Evolutionary conservation across 2,113 vertebrate genomes (phyloP).

Genomic region (Corythoichthys haematopterus): DNA sequence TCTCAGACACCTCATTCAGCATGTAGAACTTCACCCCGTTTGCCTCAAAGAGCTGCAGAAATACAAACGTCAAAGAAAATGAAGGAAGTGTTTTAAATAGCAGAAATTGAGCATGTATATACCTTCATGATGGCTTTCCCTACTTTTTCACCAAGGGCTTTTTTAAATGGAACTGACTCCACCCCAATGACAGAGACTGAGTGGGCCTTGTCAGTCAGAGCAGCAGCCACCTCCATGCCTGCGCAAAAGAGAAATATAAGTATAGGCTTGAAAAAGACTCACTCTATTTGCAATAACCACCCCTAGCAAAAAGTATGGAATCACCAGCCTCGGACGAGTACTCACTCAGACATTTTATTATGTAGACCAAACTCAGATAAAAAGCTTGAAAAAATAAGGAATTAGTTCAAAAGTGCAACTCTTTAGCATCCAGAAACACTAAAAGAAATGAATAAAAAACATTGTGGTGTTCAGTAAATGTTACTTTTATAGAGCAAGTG

Average conservation of each 20-base stretch:
- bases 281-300: too few species aligned
- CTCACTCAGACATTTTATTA: too few species aligned
- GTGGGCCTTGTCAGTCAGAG: slow-evolving; percentile 90
- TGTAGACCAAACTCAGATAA: too few species aligned
- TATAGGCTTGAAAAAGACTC: not conserved
- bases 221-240: slow-evolving; percentile 98
- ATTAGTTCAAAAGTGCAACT: too few species aligned
- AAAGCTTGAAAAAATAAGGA: too few species aligned
- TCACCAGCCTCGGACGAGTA: too few species aligned
- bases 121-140: slow-evolving; percentile 95
- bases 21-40: slow-evolving; percentile 98
- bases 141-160: slow-evolving; percentile 88
- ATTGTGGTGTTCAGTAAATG: too few species aligned
- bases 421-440: too few species aligned
- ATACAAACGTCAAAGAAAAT: slow-evolving; percentile 9
- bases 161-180: slow-evolving; percentile 87
- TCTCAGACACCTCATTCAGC: slow-evolving; percentile 93
- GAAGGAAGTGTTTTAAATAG: slow-evolving; percentile 17
- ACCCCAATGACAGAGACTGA: slow-evolving; percentile 92
- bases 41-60: slow-evolving; percentile 85
- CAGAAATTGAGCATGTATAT: slow-evolving; percentile 15
- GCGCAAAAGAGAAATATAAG: slow-evolving; percentile 21
- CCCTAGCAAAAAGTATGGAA: too few species aligned
- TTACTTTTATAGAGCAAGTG: too few species aligned
- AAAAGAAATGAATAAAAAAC: too few species aligned